Evolutionary conservation across 2,888 invertebrate species (phyloP), one percentile per base, ranked within the genome.

Genomic region (Tiliacea aurago): DNA sequence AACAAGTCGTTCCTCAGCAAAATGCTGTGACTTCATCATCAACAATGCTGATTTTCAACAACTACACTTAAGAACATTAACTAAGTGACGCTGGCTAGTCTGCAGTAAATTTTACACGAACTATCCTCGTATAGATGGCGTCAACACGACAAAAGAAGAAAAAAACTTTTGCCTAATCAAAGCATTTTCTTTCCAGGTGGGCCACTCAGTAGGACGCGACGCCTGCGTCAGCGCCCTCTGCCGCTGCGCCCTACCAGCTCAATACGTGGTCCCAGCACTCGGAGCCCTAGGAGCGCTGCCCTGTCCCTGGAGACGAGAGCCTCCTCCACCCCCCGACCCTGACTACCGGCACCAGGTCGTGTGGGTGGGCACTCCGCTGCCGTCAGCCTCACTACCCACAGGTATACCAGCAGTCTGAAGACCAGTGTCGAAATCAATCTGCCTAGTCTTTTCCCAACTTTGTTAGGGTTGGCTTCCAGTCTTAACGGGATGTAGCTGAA

Each of bases 221-320:
- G 99, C 99, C 58, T 99, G 99, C 91, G 98, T 99, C 61, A 98
- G 98, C 62, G 98, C 99, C 6, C 97, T 99, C 88, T 99, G 99
- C 93, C 99, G 99, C 92, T 98, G 98, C n/a, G 99, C 99, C 0
- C 97, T 99, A 84, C 99, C 99, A 1, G 99, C 99, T 1, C 99
- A 99, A 95, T 99, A 99, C 96, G 98, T 99, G 76, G 97, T 99
- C 86, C 98, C 99, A 5, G 98, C 99, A 59, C 97, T 99, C 81
- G 98, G 98, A 83, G 97, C 99, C 61, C 97, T 99, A 81, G 98
- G 98, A 82, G 97, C 97, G 51, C 98, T 99, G 93, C 98, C 98
- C 89, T 97, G 98, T 75, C 99, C 99, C 80, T 99, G 99, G 96
- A 98, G 99, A 97, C 98, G 90, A 98, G 99, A 95, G 98, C 99